Conservation (phyloP, 2,113 vertebrate genomes). For the Lynx canadensis region DNA sequence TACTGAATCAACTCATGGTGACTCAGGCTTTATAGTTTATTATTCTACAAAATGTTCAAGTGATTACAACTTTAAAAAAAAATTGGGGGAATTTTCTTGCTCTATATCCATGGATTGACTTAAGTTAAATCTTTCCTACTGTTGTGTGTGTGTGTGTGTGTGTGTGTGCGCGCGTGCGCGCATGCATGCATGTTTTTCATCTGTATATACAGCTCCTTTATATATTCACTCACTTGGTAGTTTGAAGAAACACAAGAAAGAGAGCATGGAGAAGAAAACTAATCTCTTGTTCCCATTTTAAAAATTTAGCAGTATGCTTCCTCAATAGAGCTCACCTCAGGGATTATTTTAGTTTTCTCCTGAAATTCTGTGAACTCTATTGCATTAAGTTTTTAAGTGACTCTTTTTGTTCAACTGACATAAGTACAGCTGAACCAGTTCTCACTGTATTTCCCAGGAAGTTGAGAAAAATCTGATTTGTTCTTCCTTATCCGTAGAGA, state of each 20-base stretch:
- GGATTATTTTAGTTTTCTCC: neutral
- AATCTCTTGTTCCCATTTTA: neutral
- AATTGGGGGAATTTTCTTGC: neutral
- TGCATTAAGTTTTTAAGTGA: conserved; percentile 10
- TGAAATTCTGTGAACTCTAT: neutral
- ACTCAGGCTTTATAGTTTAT: neutral
- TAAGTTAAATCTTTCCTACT: neutral
- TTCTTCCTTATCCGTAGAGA: neutral
- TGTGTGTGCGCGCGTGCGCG: rapidly evolving
- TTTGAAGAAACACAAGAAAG: neutral
- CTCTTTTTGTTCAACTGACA: neutral
- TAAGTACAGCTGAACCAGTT: neutral
- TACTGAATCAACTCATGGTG: conserved; percentile 3
- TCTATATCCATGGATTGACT: neutral
- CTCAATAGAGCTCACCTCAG: neutral
- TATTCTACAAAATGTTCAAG: conserved; percentile 19
- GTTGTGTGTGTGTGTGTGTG: no score
- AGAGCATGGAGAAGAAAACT: conserved; percentile 31
- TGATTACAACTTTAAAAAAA: neutral
- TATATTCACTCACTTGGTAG: neutral
- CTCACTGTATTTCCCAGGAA: neutral
- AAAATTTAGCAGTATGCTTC: neutral
- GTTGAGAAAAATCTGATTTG: neutral
- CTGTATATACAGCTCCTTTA: neutral
- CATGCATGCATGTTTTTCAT: neutral